These are phyloP conservation scores for Diploscapter pachys DNA, from an alignment of 1,140 invertebrate species.

Conservation along the genomic window DNA sequence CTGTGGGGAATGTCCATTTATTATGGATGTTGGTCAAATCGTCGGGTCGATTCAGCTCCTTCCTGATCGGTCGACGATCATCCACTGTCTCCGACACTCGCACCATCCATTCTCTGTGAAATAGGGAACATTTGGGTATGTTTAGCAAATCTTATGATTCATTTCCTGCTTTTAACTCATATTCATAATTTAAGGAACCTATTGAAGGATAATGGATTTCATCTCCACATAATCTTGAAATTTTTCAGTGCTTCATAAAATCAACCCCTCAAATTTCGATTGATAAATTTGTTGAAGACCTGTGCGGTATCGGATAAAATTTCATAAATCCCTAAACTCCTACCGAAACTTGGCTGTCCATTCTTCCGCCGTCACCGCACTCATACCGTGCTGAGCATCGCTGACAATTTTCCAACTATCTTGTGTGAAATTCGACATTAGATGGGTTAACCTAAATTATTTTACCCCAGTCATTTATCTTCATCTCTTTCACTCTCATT, in stretches of 20 bases:
- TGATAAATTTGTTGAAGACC: too few relatives aligned
- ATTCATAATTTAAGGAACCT: too few relatives aligned
- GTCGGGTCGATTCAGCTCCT: conserved; percentile 51
- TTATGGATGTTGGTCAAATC: conserved; percentile 57
- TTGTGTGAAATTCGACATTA: conserved; percentile 56
- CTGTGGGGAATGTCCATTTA: conserved; percentile 59
- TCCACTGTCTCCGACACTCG: conserved; percentile 53
- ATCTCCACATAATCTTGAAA: too few relatives aligned
- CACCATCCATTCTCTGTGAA: conserved; percentile 55
- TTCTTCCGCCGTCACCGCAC: conserved; percentile 46
- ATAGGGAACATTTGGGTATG: neutral
- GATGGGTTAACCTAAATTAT: conserved; percentile 48
- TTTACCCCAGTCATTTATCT: conserved; percentile 36
- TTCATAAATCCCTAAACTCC: neutral
- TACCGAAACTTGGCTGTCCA: conserved; percentile 47
- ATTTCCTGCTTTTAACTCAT: neutral
- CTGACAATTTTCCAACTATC: conserved; percentile 56
- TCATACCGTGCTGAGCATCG: conserved; percentile 51
- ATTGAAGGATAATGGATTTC: too few relatives aligned
- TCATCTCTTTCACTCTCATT: too few relatives aligned
- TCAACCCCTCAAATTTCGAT: too few relatives aligned
- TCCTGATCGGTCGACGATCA: conserved; percentile 53
- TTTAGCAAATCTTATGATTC: conserved; percentile 5
- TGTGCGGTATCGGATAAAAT: too few relatives aligned
- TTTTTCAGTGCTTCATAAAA: too few relatives aligned